Percentiles rank a stretch among this genome's conserved stretches.
Evolutionary conservation across 2,797 vertebrate species (phyloP).

Genomic region (Champsocephalus gunnari): DNA sequence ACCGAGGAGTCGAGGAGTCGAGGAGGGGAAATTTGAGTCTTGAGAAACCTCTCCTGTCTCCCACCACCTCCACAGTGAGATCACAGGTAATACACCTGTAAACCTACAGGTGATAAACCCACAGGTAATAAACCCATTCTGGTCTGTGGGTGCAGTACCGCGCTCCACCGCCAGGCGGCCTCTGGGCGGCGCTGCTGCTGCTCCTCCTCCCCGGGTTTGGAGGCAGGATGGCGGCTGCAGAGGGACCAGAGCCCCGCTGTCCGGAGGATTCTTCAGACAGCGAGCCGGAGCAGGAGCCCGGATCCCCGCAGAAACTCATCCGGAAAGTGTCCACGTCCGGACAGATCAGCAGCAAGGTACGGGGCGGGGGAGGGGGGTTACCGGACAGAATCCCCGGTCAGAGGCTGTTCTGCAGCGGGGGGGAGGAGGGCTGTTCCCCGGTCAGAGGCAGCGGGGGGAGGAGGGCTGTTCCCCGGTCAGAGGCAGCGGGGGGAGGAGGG

Average conservation of each 20-base stretch:
- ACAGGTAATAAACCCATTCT: no score
- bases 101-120: no score
- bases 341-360: slow-evolving; percentile 96
- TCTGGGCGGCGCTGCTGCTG: slow-evolving; percentile 78
- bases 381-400: neutral
- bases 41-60: no score
- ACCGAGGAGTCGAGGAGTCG: no score
- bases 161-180: slow-evolving; percentile 43
- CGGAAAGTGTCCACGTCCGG: slow-evolving; percentile 97
- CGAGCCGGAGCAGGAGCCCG: slow-evolving; percentile 94
- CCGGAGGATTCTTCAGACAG: slow-evolving; percentile 95
- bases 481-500: no score
- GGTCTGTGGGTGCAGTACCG: no score
- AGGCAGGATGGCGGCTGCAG: slow-evolving; percentile 85
- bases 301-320: slow-evolving; percentile 93
- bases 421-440: neutral
- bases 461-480: no score
- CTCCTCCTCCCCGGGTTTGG: slow-evolving; percentile 58
- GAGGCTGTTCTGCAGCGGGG: slow-evolving; percentile 32
- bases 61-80: no score
- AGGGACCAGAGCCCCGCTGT: slow-evolving; percentile 79
- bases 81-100: no score
- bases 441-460: no score
- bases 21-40: no score
- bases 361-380: no score